Percentiles rank a stretch among this genome's conserved stretches.
Evolutionary conservation across 2,888 invertebrate species (phyloP).

Genomic region (Tryphoninae sp.): DNA sequence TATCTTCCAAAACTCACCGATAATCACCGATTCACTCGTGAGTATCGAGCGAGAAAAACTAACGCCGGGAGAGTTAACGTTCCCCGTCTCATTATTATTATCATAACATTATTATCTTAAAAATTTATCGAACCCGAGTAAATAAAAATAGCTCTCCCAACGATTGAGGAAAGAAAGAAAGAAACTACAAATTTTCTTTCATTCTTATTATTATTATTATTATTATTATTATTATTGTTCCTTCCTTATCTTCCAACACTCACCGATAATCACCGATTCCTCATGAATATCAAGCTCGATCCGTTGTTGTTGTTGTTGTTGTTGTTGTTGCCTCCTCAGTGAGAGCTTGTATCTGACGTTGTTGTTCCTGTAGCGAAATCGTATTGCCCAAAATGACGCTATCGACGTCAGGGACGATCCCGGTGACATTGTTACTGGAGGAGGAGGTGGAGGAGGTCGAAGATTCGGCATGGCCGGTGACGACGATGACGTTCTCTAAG

Average conservation of each 20-base stretch:
- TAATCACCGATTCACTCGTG: too few species aligned
- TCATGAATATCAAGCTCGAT: slow-evolving; percentile 68
- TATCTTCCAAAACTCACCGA: too few species aligned
- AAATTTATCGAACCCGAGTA: not conserved
- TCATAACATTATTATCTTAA: not conserved
- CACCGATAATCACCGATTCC: slow-evolving; percentile 64
- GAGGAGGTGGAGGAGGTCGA: slow-evolving; percentile 57
- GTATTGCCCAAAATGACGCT: slow-evolving; percentile 62
- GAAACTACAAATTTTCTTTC: not conserved
- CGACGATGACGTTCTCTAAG: slow-evolving; percentile 45
- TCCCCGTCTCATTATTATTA: too few species aligned
- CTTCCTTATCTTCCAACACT: not conserved
- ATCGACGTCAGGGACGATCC: slow-evolving; percentile 64
- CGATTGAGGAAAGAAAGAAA: not conserved
- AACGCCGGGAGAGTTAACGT: too few species aligned
- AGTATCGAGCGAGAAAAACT: too few species aligned
- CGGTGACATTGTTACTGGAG: slow-evolving; percentile 48
- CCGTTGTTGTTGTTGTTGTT: slow-evolving; percentile 48
- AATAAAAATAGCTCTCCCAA: not conserved
- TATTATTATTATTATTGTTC: not conserved
- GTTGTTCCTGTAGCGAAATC: slow-evolving; percentile 63
- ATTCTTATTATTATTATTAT: too few species aligned
- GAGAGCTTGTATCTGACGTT: slow-evolving; percentile 59
- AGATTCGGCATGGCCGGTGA: slow-evolving; percentile 60
- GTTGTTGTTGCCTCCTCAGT: slow-evolving; percentile 66